Conservation (phyloP, 2,113 vertebrate genomes). For the Benitochromis conjunctus region DNA sequence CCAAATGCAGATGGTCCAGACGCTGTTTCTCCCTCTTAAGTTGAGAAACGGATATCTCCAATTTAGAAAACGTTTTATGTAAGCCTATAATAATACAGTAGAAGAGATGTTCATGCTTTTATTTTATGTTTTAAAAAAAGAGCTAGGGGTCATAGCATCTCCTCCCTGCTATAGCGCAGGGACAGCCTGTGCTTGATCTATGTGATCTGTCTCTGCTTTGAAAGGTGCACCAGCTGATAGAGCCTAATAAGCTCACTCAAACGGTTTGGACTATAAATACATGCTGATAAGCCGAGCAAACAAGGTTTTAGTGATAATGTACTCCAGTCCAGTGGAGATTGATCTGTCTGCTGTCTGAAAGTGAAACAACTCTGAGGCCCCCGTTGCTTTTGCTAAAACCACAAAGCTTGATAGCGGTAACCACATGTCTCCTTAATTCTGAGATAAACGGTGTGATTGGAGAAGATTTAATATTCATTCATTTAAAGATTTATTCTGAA, state of each 20-base stretch:
- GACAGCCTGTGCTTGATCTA: conserved; percentile 41
- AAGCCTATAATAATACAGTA: neutral
- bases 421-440: neutral
- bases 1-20: neutral
- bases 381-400: neutral
- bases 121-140: neutral
- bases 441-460: conserved; percentile 1
- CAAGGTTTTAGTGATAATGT: neutral
- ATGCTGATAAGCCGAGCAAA: conserved; percentile 51
- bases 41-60: neutral
- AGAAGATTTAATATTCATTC: neutral
- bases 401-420: neutral
- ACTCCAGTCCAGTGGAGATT: neutral
- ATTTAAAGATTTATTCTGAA: neutral
- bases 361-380: neutral
- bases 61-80: neutral
- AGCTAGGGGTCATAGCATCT: neutral
- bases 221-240: conserved; percentile 48
- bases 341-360: neutral
- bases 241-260: conserved; percentile 46
- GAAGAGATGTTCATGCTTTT: neutral
- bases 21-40: neutral
- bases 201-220: conserved; percentile 58
- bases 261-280: conserved; percentile 55
- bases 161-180: conserved; percentile 1